phyloP scores from a whole-genome alignment of 2,888 invertebrate genomes.

The Gastracanthus pulcherrimus region DNA sequence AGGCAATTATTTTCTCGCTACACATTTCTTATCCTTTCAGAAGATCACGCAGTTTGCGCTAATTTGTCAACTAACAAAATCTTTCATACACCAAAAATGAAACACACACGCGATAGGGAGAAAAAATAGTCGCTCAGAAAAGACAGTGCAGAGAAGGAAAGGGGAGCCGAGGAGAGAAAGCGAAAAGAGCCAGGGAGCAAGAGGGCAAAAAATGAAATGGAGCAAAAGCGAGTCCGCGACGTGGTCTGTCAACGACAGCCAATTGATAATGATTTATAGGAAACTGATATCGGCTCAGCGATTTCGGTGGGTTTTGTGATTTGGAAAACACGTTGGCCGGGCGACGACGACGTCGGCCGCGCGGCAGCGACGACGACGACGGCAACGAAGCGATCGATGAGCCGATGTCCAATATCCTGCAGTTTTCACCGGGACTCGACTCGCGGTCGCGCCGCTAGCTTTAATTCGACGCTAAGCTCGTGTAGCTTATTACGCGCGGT shows the following conservation, averaged over 20 bases:
- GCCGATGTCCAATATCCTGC: conserved; percentile 44
- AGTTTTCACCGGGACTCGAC: neutral
- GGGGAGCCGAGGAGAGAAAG: neutral
- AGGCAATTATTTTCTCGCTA: no score
- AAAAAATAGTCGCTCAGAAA: conserved; percentile 1
- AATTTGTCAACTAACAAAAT: no score
- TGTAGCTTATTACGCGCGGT: neutral
- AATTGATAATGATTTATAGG: conserved; percentile 72
- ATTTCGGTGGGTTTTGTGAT: conserved; percentile 64
- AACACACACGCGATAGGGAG: no score
- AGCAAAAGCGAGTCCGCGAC: conserved; percentile 31
- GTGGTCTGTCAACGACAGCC: conserved; percentile 54
- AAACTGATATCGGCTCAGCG: conserved; percentile 61
- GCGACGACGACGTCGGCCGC: neutral
- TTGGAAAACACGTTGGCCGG: conserved; percentile 63
- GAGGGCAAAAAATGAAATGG: conserved; percentile 45
- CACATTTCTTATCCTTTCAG: no score
- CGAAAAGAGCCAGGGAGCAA: neutral
- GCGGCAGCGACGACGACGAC: neutral
- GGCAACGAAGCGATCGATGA: conserved; percentile 35
- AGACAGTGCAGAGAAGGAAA: neutral
- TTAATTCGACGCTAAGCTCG: neutral
- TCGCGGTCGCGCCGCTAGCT: neutral
- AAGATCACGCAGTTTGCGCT: no score
- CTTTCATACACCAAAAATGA: no score